Base-by-base conservation (phyloP, 2,888 invertebrate genomes). In the Troides helena region DNA sequence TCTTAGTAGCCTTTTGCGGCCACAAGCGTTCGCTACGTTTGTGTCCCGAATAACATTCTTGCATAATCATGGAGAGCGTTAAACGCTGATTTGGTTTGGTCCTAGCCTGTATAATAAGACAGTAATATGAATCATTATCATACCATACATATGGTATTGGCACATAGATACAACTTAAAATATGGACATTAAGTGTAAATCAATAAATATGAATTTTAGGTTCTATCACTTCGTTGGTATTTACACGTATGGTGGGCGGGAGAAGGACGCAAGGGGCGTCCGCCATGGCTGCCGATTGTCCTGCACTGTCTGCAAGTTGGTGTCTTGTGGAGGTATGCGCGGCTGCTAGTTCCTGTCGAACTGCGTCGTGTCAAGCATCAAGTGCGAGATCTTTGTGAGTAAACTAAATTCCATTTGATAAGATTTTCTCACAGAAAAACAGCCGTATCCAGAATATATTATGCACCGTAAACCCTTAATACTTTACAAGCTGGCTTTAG, bases 341-440 rank as follows among this genome's bases (percentile, higher is more conserved):
- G 97, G 72, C 93, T 98, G 14, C 95, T 98, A 73, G 95, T 97
- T 76, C 97, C 98, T 12, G 96, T 97, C 7, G 96, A 98, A 81
- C 87, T 97, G 75, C 88, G 95, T 68, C 94, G 95, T 74, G 97
- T 97, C 21, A 97, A 98, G 82, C 95, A 96, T 79, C 97, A 98
- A 94, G 96, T 96, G 57, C 86, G 95, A 58, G 95, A 95, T 83
- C 85, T 95, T 58, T 95, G 95, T 92, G 72, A 89, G 93, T 90
- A 68, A 36, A n/a, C 18, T 18, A n/a, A 53, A 53, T 18, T 53
- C 7, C n/a, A 6, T 6, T 53, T 53, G 18, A 18, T n/a, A n/a
- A n/a, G 0, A n/a, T n/a, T n/a, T 53, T n/a, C 53, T 53, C n/a
- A 18, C 2, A 50, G 50, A 46, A 14, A 50, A 50, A 50, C 53